These are phyloP conservation scores for Trichoplusia ni DNA, from an alignment of 1,140 invertebrate species.

Conservation along the genomic window DNA sequence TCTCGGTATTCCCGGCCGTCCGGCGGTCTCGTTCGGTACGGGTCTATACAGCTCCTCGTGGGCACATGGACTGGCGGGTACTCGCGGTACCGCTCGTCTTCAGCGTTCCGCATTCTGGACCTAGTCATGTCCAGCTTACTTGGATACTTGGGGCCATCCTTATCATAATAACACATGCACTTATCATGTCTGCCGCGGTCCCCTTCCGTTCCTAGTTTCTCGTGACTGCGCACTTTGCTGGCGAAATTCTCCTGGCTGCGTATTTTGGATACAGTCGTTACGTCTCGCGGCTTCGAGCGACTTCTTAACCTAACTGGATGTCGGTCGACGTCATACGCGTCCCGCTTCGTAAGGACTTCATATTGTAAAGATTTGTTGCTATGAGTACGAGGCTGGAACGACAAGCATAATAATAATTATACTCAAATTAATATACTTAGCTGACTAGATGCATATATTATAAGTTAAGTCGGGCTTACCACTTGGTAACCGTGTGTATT, in stretches of 20 bases:
- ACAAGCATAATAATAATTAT: too few species aligned
- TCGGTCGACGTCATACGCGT: constrained; percentile 43
- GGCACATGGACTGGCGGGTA: constrained; percentile 45
- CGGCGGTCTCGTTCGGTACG: constrained; percentile 34
- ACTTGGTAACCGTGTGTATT: constrained; percentile 33
- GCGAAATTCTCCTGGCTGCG: constrained; percentile 56
- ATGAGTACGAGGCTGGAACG: constrained; percentile 52
- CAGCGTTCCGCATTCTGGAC: constrained; percentile 38
- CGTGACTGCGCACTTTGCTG: constrained; percentile 42
- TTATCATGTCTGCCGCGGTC: constrained; percentile 41
- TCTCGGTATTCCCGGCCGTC: constrained; percentile 48
- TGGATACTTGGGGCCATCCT: constrained; percentile 50
- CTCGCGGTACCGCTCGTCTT: constrained; percentile 47
- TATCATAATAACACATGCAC: constrained; percentile 51
- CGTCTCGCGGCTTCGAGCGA: constrained; percentile 50
- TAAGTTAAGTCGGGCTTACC: constrained; percentile 46
- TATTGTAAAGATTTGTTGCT: constrained; percentile 75
- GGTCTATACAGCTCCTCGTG: constrained; percentile 47
- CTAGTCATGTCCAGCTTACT: constrained; percentile 58
- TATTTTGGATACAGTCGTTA: constrained; percentile 47
- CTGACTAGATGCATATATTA: background rate
- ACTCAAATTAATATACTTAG: too few species aligned
- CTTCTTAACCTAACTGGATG: constrained; percentile 43
- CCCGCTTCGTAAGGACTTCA: constrained; percentile 52
- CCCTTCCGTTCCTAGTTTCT: constrained; percentile 31